These are phyloP conservation scores for Hippoglossus stenolepis DNA, from an alignment of 2,113 vertebrate genomes.

Conservation along the genomic window DNA sequence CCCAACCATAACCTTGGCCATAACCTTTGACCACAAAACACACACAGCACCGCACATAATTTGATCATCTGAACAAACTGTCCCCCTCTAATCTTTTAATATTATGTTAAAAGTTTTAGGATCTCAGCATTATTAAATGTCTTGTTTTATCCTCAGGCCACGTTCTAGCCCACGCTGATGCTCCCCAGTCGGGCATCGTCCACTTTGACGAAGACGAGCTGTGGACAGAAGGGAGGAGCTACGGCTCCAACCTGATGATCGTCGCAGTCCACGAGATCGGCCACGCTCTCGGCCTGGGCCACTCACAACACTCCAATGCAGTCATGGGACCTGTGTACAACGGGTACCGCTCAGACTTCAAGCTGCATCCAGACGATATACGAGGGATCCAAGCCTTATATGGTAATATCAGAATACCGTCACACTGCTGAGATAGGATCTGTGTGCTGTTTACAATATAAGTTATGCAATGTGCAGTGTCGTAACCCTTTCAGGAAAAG, in stretches of 20 bases:
- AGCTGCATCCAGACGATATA: slow-evolving; percentile 86
- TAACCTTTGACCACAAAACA: no score
- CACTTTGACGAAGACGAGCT: slow-evolving; percentile 88
- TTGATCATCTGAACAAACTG: no score
- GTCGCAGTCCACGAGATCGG: slow-evolving; percentile 90
- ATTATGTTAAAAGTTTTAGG: no score
- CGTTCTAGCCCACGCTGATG: slow-evolving; percentile 88
- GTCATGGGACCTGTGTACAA: slow-evolving; percentile 88
- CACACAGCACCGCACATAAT: no score
- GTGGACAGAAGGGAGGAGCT: slow-evolving; percentile 86
- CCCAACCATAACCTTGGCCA: neutral
- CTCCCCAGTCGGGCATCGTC: slow-evolving; percentile 86
- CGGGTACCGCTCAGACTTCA: slow-evolving; percentile 85
- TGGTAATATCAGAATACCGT: slow-evolving; percentile 67
- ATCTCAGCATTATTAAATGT: neutral
- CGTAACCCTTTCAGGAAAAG: slow-evolving; percentile 73
- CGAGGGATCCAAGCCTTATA: slow-evolving; percentile 88
- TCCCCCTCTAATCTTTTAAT: no score
- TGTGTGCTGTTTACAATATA: neutral
- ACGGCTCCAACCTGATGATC: slow-evolving; percentile 86
- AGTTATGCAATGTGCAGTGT: neutral
- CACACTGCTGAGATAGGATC: neutral
- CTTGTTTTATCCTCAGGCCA: slow-evolving; percentile 70
- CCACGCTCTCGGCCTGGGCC: slow-evolving; percentile 89
- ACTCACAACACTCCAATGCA: slow-evolving; percentile 83